Conservation (phyloP, 2,888 invertebrate species). For the Andrena camellia region DNA sequence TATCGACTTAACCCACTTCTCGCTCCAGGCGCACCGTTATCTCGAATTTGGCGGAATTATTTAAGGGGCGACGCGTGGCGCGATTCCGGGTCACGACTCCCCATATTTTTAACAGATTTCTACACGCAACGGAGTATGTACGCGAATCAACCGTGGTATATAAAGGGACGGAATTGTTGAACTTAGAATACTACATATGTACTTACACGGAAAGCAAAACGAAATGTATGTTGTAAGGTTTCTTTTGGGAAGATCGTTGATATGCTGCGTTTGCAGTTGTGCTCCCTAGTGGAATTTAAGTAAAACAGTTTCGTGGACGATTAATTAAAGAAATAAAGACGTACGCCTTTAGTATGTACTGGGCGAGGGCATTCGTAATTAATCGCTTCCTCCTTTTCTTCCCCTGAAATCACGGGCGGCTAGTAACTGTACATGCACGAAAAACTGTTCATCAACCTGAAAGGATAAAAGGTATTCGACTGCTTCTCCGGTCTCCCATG, state of each 20-base stretch:
- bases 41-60: slow-evolving; percentile 74
- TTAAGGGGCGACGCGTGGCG: slow-evolving; percentile 50
- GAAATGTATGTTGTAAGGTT: no score
- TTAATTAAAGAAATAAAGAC: slow-evolving; percentile 25
- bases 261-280: not conserved
- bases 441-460: slow-evolving; percentile 62
- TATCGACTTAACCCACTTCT: slow-evolving; percentile 73
- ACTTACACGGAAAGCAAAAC: no score
- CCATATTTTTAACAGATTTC: slow-evolving; percentile 7
- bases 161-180: no score
- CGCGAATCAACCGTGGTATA: no score
- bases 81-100: slow-evolving; percentile 9
- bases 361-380: slow-evolving; percentile 41
- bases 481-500: slow-evolving; percentile 3
- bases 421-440: slow-evolving; percentile 52
- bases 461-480: slow-evolving; percentile 35
- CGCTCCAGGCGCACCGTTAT: slow-evolving; percentile 69
- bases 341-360: slow-evolving; percentile 13
- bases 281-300: not conserved
- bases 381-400: slow-evolving; percentile 43
- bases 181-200: no score
- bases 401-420: slow-evolving; percentile 25
- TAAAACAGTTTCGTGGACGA: not conserved
- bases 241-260: no score
- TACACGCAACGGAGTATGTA: not conserved